Evolutionary conservation across 2,113 vertebrate genomes (phyloP).

Genomic region (Melierax canorus): DNA sequence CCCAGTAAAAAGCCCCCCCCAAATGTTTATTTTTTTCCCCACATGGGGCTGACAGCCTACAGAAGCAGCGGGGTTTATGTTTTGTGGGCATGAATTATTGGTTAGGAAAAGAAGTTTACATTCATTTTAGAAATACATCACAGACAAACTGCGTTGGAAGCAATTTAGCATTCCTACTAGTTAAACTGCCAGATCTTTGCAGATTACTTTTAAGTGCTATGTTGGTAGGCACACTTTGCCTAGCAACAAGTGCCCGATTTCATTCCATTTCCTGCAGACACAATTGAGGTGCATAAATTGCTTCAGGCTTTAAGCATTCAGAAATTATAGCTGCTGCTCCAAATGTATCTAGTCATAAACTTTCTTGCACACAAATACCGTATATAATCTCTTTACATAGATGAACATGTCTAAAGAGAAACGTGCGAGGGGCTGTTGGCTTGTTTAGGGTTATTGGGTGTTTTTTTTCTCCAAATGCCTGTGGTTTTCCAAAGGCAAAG

Average conservation of each 20-base stretch:
- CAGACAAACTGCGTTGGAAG: background rate
- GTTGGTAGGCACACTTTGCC: conserved; percentile 22
- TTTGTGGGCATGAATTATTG: background rate
- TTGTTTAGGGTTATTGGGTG: background rate
- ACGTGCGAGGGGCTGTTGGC: background rate
- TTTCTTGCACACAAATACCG: background rate
- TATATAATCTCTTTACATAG: background rate
- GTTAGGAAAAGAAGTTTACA: background rate
- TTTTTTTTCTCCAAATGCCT: background rate
- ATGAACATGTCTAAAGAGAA: background rate
- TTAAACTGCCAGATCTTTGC: background rate
- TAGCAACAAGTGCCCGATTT: conserved; percentile 55
- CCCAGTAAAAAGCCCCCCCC: background rate
- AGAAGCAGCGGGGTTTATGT: background rate
- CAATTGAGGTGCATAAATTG: background rate
- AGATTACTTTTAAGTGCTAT: conserved; percentile 1
- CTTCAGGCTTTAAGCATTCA: background rate
- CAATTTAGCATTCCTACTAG: conserved; percentile 3
- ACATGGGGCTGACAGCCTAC: background rate
- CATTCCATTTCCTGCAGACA: background rate
- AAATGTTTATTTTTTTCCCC: background rate
- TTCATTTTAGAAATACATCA: background rate
- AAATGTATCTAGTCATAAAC: background rate
- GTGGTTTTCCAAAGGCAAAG: background rate
- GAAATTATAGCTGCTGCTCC: background rate